A percentile compares a stretch with the other conserved stretches of the same genome.
Evolutionary conservation across 2,797 vertebrate genomes (phyloP).

Genomic region (Poecilia velifera): DNA sequence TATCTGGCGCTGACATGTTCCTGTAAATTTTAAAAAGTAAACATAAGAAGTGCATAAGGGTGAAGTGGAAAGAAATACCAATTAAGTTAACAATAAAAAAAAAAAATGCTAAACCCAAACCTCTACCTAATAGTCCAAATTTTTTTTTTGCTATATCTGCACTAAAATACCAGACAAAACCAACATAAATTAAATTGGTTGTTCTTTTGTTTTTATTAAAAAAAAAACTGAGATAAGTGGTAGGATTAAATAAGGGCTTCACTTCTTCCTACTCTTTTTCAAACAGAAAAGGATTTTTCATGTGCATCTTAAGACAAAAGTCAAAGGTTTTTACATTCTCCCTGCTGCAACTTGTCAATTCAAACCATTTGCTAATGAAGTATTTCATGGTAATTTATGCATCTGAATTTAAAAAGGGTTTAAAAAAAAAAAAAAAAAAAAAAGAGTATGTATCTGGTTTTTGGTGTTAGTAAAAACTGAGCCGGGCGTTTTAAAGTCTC

Average conservation of each 20-base stretch:
- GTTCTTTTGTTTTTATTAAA: not conserved
- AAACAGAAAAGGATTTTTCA: not conserved
- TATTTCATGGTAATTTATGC: not conserved
- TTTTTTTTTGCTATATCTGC: not conserved
- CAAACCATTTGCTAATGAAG: not conserved
- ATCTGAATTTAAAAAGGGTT: not conserved
- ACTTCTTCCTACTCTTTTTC: no score
- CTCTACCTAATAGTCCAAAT: not conserved
- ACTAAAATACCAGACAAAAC: not conserved
- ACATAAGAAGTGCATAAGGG: not conserved
- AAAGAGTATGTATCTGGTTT: not conserved
- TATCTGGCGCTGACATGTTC: not conserved
- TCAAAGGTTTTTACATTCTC: not conserved
- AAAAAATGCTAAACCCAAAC: not conserved
- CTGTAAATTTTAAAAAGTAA: not conserved
- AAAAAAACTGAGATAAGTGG: no score
- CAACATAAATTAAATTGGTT: not conserved
- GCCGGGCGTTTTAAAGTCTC: conserved; percentile 51
- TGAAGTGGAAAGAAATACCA: not conserved
- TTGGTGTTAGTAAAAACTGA: not conserved
- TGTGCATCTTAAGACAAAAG: not conserved
- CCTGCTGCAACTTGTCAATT: not conserved
- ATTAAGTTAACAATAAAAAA: not conserved
- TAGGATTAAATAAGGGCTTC: no score
- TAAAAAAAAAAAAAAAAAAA: not conserved